A percentile compares a stretch with the other conserved stretches of the same genome.
These are phyloP conservation scores for Hecatera dysodea DNA, from an alignment of 2,888 invertebrate species.

Conservation along the genomic window DNA sequence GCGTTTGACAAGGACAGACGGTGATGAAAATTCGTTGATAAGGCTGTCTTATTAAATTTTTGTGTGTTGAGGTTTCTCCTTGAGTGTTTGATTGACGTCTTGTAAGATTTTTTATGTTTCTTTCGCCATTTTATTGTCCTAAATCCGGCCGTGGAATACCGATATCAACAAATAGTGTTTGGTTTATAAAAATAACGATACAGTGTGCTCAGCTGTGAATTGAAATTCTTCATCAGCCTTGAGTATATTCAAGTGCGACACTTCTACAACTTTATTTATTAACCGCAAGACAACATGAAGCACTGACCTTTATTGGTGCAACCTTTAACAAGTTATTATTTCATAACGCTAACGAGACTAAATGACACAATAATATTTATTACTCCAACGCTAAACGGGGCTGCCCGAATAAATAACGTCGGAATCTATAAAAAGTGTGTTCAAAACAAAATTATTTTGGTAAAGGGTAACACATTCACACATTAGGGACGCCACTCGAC, in stretches of 20 bases:
- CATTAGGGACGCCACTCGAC: slow-evolving; percentile 89
- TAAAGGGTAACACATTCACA: slow-evolving; percentile 81
- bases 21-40: slow-evolving; percentile 52
- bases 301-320: slow-evolving; percentile 64
- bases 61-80: slow-evolving; percentile 45
- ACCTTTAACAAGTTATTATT: slow-evolving; percentile 63
- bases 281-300: slow-evolving; percentile 60
- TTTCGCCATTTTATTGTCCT: not conserved
- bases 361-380: slow-evolving; percentile 72
- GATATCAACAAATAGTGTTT: slow-evolving; percentile 1
- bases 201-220: slow-evolving; percentile 27
- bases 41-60: slow-evolving; percentile 57
- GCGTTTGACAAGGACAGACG: slow-evolving; percentile 59
- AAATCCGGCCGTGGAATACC: not conserved
- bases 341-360: slow-evolving; percentile 75
- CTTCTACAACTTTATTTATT: slow-evolving; percentile 52
- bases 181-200: slow-evolving; percentile 2
- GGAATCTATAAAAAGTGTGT: slow-evolving; percentile 86
- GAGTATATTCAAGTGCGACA: slow-evolving; percentile 43
- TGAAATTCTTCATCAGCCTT: slow-evolving; percentile 38
- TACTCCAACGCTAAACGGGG: slow-evolving; percentile 69
- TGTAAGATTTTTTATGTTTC: slow-evolving; percentile 25
- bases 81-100: slow-evolving; percentile 51
- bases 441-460: slow-evolving; percentile 87
- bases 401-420: slow-evolving; percentile 85